Evolutionary conservation across 2,797 vertebrate species (phyloP).

Genomic region (Dendrocincla tyrannina): DNA sequence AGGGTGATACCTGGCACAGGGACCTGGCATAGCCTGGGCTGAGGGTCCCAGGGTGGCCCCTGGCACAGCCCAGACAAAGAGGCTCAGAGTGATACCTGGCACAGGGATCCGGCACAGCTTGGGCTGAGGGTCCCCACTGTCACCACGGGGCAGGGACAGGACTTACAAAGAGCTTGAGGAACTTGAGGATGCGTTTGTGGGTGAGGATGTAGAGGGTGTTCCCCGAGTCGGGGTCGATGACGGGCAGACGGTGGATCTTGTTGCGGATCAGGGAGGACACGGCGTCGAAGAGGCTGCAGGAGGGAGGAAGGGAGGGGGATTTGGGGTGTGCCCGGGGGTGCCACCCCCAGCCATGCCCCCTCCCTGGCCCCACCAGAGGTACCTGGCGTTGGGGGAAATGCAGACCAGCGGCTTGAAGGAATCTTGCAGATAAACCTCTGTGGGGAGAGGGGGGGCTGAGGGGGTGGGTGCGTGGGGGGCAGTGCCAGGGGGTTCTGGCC

Average conservation of each 20-base stretch:
- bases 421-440: slow-evolving; percentile 95
- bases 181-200: slow-evolving; percentile 98
- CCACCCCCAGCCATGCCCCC: neutral
- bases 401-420: slow-evolving; percentile 96
- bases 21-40: neutral
- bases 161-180: slow-evolving; percentile 97
- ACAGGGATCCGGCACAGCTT: neutral
- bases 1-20: neutral
- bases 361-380: neutral
- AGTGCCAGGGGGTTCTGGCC: accelerated
- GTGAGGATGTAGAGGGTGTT: slow-evolving; percentile 98
- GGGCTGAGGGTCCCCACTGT: accelerated
- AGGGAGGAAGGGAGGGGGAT: neutral
- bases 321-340: accelerated
- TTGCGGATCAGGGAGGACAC: slow-evolving; percentile 93
- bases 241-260: slow-evolving; percentile 97
- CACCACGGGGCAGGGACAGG: accelerated
- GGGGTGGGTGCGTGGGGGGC: too few relatives aligned
- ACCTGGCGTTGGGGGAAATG: slow-evolving; percentile 97
- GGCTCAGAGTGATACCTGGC: neutral
- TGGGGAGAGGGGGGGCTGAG: neutral
- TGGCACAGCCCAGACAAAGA: neutral
- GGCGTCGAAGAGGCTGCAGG: slow-evolving; percentile 89
- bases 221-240: slow-evolving; percentile 93
- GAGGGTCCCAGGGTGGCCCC: too few relatives aligned